These are phyloP conservation scores for Brenthis ino DNA, from an alignment of 2,888 invertebrate genomes.

Conservation along the genomic window DNA sequence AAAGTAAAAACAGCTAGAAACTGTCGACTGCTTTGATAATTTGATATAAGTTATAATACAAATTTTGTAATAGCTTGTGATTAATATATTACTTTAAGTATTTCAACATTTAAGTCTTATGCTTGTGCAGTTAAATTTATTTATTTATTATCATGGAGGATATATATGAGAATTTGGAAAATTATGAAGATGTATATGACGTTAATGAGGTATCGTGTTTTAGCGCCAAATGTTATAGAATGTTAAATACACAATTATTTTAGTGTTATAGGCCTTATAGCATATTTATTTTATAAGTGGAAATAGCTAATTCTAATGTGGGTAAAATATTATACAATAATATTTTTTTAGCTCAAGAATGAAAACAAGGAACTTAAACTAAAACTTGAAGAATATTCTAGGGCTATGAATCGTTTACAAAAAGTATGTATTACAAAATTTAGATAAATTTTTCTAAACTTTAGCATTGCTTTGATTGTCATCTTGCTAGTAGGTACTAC, in stretches of 20 bases:
- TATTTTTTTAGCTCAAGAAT: conserved; percentile 57
- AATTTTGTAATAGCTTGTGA: not conserved
- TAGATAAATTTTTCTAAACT: not conserved
- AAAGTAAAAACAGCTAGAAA: not conserved
- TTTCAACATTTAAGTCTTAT: not conserved
- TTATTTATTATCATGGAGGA: conserved; percentile 55
- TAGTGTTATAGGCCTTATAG: not conserved
- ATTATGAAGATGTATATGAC: conserved; percentile 62
- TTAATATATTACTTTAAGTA: not conserved
- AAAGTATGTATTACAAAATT: conserved; percentile 58
- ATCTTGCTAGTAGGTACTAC: not conserved
- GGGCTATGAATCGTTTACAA: conserved; percentile 59
- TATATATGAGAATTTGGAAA: conserved; percentile 66
- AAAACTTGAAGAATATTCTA: conserved; percentile 58
- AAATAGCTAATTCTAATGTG: not conserved
- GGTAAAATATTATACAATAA: not conserved
- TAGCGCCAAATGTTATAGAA: conserved; percentile 64
- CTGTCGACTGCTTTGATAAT: not conserved
- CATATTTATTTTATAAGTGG: not conserved
- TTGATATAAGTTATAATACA: conserved; percentile 5
- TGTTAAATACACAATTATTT: conserved; percentile 6
- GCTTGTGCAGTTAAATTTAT: not conserved
- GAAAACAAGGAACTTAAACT: conserved; percentile 64
- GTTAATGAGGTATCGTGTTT: conserved; percentile 62
- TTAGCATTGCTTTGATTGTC: not conserved